Evolutionary conservation across 2,888 invertebrate genomes (phyloP).

Genomic region (Mechanitis messenoides): DNA sequence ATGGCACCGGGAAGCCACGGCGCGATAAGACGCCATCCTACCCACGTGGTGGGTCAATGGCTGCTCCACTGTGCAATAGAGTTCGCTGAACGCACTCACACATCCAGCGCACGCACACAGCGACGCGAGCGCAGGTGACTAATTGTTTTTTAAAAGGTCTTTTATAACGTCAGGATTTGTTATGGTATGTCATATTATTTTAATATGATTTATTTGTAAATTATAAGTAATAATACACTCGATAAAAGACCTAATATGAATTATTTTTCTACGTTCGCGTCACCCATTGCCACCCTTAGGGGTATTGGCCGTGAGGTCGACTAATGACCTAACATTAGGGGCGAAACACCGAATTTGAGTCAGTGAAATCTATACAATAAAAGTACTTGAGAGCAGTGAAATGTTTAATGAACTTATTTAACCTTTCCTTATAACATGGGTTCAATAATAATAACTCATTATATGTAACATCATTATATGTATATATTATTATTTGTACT

Average conservation of each 20-base stretch:
- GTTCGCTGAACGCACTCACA: slow-evolving; percentile 57
- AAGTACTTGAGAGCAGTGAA: neutral
- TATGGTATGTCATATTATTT: slow-evolving; percentile 6
- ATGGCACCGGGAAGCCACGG: slow-evolving; percentile 35
- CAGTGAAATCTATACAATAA: neutral
- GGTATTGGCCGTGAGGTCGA: slow-evolving; percentile 37
- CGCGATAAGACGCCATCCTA: slow-evolving; percentile 50
- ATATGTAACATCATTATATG: too few relatives aligned
- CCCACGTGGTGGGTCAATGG: slow-evolving; percentile 73
- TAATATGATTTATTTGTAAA: neutral
- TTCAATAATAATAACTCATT: too few relatives aligned
- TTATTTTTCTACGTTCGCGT: neutral
- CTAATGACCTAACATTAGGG: slow-evolving; percentile 32
- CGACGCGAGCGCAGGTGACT: slow-evolving; percentile 48
- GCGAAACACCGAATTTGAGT: slow-evolving; percentile 12
- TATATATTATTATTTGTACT: too few relatives aligned
- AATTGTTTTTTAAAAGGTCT: slow-evolving; percentile 42
- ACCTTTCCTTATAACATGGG: neutral
- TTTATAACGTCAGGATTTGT: slow-evolving; percentile 23
- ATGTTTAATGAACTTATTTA: neutral
- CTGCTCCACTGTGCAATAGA: slow-evolving; percentile 67
- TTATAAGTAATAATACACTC: neutral
- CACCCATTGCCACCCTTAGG: slow-evolving; percentile 29
- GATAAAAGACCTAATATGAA: neutral
- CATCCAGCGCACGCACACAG: slow-evolving; percentile 13